phyloP scores from a whole-genome alignment of 35 echinoderm and acorn worm species.

The Acanthaster planci region DNA sequence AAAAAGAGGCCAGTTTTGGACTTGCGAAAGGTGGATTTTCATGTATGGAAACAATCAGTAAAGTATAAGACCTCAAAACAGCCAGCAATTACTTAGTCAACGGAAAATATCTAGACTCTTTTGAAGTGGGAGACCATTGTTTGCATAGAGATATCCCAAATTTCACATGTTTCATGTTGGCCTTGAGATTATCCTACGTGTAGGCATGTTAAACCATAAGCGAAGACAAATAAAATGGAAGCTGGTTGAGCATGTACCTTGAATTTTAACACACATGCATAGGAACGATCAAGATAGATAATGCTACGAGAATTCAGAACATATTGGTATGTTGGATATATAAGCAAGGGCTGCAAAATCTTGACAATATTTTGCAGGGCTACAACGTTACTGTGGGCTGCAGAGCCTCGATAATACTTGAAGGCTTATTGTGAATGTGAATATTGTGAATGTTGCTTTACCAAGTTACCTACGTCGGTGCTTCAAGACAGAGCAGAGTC shows the following conservation, averaged over 20 bases:
- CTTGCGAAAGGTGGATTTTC: slow-evolving; percentile 4
- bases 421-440: background rate
- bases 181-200: background rate
- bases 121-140: slow-evolving; percentile 21
- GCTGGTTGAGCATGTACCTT: no score
- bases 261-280: no score
- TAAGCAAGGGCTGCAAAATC: background rate
- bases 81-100: slow-evolving; percentile 9
- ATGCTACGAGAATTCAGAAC: no score
- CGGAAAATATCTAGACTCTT: background rate
- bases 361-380: background rate
- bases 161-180: background rate
- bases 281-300: no score
- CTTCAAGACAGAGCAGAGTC: background rate
- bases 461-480: background rate
- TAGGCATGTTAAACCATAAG: no score
- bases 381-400: background rate
- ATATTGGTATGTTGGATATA: background rate
- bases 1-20: slow-evolving; percentile 44
- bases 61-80: slow-evolving; percentile 10
- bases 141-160: background rate
- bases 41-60: background rate
- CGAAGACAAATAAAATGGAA: no score
- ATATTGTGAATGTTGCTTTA: background rate
- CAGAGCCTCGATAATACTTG: background rate